Evolutionary conservation across 2,113 vertebrate genomes (phyloP), one percentile per base, ranked within the genome.

Genomic region (Gambusia affinis): DNA sequence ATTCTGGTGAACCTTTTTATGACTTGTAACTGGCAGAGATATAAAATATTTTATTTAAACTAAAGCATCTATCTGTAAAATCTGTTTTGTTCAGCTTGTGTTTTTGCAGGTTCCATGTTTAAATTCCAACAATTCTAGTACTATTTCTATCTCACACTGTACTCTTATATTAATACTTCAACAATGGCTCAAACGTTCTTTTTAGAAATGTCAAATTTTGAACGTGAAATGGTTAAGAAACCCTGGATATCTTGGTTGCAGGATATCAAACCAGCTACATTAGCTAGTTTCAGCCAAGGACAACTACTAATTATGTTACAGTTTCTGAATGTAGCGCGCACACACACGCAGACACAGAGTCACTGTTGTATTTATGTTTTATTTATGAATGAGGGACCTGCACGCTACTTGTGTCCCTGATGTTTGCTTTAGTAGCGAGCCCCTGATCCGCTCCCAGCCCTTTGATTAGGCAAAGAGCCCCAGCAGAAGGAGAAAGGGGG

Each of bases 381-480:
- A 92, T 90, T 94, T 92, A 92, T 91, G 88, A 94, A 91, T 79
- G 88, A 89, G 92, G 91, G 95, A 93, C 87, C 90, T 92, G 85
- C 89, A 12, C 69, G 75, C 85, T 72, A 84, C 66, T 27, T 92
- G 89, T 92, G 90, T 89, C 93, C 94, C 95, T 91, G 81, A 86
- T 91, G 94, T 93, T 88, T 92, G 84, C 89, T 85, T 90, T 86
- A 83, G 91, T 78, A 70, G 91, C 89, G 89, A 91, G 87, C 91
- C 94, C 88, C 85, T 91, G 89, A 86, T 93, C 92, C 64, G 86
- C 94, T 84, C 80, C 93, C 82, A 80, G 42, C 91, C 92, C 95
- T 95, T 94, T 95, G 94, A 95, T 96, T 96, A 94, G 90, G 88
- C 87, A 22, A 86, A 85, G 89, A 91, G 87, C 95, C 93, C 92